Base-by-base conservation (phyloP, 2,113 vertebrate species). In the Oreamnos americanus region DNA sequence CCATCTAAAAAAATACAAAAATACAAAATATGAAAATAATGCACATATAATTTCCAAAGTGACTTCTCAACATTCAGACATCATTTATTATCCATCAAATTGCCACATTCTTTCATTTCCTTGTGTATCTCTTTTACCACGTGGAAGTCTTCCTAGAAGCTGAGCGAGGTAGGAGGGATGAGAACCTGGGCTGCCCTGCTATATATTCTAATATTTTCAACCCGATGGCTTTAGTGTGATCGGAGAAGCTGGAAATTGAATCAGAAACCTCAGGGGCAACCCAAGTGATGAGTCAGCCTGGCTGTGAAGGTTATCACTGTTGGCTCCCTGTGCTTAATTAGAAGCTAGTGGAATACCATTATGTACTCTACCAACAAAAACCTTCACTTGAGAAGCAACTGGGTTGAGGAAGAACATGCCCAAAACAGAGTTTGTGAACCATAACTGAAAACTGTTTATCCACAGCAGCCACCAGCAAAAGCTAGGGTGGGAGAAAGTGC, bases 161-260 rank as follows among this genome's bases (percentile, higher is more conserved):
- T 39, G 43, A 93, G 58, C 26, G 13, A 45, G 36, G 26, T 4
- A 7, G 26, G 5, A 19, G 26, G 45, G 30, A 28, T 2, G 53
- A 58, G 79, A 84, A 16, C 16, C 51, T 28, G 33, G 17, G 25
- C 76, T 25, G 21, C 57, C 51, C 11, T 5, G n/a, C 47, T 87
- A 28, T 43, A 9, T n/a, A 62, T 51, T 53, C n/a, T 84, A n/a
- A 81, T 64, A 67, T 58, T 91, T 91, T 87, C 79, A 49, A n/a
- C 47, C 45, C 2, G 1, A 9, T 95, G 62, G 60, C 85, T 79
- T 47, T 47, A 28, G 71, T 0, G 7, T 36, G 28, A 39, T 86
- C 12, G 1, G 94, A 97, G 91, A 67, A 79, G 51, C 90, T 96
- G 47, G 43, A 92, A 87, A 95, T 82, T 36, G 95, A 93, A 96